Percentiles rank a stretch among this genome's conserved stretches.
Evolutionary conservation across 2,113 vertebrate species (phyloP).

Genomic region (Benitochromis conjunctus): DNA sequence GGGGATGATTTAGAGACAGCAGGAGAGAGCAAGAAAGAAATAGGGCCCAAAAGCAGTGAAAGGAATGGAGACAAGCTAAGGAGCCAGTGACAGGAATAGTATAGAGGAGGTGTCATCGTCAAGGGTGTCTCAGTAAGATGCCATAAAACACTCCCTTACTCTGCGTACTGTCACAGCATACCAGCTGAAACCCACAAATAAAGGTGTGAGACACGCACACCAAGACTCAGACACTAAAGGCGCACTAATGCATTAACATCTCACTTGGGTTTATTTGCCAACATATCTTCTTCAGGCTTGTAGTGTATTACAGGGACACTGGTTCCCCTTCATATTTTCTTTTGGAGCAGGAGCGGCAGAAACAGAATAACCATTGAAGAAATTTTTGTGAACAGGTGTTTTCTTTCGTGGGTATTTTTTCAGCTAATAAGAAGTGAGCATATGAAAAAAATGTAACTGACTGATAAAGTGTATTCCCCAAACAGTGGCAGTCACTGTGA

Average conservation of each 20-base stretch:
- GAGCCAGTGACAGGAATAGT: slow-evolving; percentile 43
- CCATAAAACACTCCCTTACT: slow-evolving; percentile 62
- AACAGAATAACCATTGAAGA: neutral
- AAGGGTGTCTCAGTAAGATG: slow-evolving; percentile 67
- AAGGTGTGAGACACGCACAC: slow-evolving; percentile 7
- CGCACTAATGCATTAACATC: slow-evolving; percentile 19
- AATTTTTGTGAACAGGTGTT: neutral
- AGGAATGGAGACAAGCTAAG: slow-evolving; percentile 19
- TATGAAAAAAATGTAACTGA: neutral
- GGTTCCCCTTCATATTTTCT: neutral
- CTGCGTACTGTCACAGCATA: slow-evolving; percentile 48
- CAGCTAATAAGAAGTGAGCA: neutral
- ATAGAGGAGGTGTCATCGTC: slow-evolving; percentile 57
- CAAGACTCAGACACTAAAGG: neutral
- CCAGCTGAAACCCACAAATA: slow-evolving; percentile 23
- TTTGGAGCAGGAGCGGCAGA: neutral
- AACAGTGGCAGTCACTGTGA: neutral
- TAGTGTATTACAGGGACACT: neutral
- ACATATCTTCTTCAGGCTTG: neutral
- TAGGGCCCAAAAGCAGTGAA: slow-evolving; percentile 37
- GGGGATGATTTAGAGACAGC: slow-evolving; percentile 47
- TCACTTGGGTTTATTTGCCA: slow-evolving; percentile 26
- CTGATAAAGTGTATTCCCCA: neutral
- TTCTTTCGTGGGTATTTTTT: neutral
- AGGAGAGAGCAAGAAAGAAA: slow-evolving; percentile 9